Evolutionary conservation across 2,113 vertebrate genomes (phyloP).

Genomic region (Festucalex cinctus): DNA sequence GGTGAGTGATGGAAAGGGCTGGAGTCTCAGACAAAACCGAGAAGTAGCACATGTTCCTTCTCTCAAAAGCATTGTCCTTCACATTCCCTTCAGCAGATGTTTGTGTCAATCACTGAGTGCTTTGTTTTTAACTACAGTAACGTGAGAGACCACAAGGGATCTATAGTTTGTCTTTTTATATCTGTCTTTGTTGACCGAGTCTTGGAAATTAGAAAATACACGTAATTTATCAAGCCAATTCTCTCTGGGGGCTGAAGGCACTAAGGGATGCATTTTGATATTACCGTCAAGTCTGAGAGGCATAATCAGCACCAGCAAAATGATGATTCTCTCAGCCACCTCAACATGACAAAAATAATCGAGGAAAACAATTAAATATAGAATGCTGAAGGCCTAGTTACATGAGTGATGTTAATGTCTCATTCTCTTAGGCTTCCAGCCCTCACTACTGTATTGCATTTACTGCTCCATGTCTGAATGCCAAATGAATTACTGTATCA

Average conservation of each 20-base stretch:
- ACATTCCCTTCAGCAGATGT: constrained; percentile 66
- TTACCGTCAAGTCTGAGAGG: constrained; percentile 33
- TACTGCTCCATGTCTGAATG: constrained; percentile 43
- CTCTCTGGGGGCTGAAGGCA: constrained; percentile 24
- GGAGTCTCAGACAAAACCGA: constrained; percentile 56
- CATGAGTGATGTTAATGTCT: constrained; percentile 30
- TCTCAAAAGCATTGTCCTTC: constrained; percentile 58
- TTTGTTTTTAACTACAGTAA: constrained; percentile 33
- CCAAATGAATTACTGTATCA: constrained; percentile 51
- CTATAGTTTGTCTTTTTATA: constrained; percentile 21
- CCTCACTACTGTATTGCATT: constrained; percentile 15
- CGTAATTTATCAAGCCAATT: constrained; percentile 21
- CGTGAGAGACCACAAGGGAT: constrained; percentile 24
- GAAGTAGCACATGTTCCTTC: constrained; percentile 59
- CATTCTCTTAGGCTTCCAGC: constrained; percentile 37
- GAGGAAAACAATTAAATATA: constrained; percentile 26
- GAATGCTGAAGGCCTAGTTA: constrained; percentile 19
- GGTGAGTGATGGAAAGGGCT: constrained; percentile 62
- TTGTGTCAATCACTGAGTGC: constrained; percentile 48
- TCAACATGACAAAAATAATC: constrained; percentile 24
- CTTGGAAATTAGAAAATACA: constrained; percentile 19
- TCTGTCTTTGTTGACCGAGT: constrained; percentile 32
- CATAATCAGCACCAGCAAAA: constrained; percentile 60
- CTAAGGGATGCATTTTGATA: constrained; percentile 24
- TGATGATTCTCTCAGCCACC: constrained; percentile 45